Conservation (phyloP, 1,140 invertebrate species). For the Potamilus streckersoni region DNA sequence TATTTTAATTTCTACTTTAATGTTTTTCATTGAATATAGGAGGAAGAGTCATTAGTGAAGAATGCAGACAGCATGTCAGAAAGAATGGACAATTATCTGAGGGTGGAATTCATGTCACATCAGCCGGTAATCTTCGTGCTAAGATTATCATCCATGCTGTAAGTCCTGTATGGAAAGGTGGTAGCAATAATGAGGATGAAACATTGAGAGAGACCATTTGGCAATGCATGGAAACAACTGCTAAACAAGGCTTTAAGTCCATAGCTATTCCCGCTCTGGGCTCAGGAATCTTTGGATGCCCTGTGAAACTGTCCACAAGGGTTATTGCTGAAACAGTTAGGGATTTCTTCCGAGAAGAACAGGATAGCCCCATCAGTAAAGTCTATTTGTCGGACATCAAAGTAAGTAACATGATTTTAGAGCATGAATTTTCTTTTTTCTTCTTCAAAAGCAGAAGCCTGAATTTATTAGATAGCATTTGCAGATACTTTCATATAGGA, state of each 20-base stretch:
- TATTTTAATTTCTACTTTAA: too few species aligned
- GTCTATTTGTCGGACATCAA: too few species aligned
- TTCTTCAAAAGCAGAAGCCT: too few species aligned
- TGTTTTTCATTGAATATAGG: conserved; percentile 5
- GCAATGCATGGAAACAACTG: conserved; percentile 12
- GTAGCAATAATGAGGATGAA: conserved; percentile 10
- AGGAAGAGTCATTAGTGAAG: conserved; percentile 5
- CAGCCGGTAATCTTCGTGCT: conserved; percentile 10
- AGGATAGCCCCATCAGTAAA: too few species aligned
- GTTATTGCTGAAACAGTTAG: conserved; percentile 18
- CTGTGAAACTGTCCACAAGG: conserved; percentile 1
- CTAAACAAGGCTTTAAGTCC: conserved; percentile 7
- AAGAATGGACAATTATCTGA: conserved; percentile 1
- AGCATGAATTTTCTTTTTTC: too few species aligned
- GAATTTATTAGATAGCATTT: too few species aligned
- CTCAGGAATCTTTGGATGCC: conserved; percentile 15
- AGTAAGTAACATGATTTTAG: too few species aligned
- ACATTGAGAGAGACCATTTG: conserved; percentile 16
- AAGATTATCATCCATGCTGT: conserved; percentile 19
- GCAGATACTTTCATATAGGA: too few species aligned
- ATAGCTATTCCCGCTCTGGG: conserved; percentile 35
- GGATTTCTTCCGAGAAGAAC: conserved; percentile 24
- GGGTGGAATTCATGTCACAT: conserved; percentile 10
- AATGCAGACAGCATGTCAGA: conserved; percentile 6
- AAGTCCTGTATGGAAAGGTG: conserved; percentile 25